Evolutionary conservation across 2,888 invertebrate genomes (phyloP).

Genomic region (Trypoxylon attenuatum): DNA sequence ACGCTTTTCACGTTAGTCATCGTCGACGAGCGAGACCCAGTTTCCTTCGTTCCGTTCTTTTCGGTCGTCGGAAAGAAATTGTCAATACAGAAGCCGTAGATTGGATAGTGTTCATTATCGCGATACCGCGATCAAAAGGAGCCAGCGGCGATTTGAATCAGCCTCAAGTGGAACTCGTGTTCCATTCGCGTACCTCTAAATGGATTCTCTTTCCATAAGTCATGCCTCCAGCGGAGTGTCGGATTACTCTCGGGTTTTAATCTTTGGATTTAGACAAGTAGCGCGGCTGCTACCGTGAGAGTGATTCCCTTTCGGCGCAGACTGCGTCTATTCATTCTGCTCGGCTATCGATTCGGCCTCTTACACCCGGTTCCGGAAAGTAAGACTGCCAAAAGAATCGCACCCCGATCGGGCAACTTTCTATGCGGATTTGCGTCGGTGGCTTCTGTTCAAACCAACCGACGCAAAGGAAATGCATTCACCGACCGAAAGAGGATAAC

Average conservation of each 20-base stretch:
- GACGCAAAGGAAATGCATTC: constrained; percentile 10
- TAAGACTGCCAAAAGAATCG: background rate
- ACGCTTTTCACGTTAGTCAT: no score
- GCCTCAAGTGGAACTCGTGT: background rate
- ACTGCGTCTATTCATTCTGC: no score
- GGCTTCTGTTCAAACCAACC: background rate
- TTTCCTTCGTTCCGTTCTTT: no score
- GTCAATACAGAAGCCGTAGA: no score
- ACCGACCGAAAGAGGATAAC: background rate
- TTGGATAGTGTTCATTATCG: no score
- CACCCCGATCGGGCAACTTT: background rate
- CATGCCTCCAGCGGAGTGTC: background rate
- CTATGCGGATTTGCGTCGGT: background rate
- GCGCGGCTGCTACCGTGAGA: background rate
- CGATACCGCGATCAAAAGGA: no score
- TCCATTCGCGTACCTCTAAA: background rate
- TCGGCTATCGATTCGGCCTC: no score
- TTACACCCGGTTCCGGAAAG: background rate
- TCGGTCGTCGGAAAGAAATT: no score
- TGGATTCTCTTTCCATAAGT: background rate
- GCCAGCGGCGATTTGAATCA: no score
- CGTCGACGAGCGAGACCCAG: no score
- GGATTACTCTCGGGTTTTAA: background rate
- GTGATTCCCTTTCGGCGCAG: background rate
- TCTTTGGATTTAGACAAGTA: background rate